Evolutionary conservation across 2,888 invertebrate species (phyloP), one percentile per base, ranked within the genome.

Genomic region (Petrolisthes manimaculis): DNA sequence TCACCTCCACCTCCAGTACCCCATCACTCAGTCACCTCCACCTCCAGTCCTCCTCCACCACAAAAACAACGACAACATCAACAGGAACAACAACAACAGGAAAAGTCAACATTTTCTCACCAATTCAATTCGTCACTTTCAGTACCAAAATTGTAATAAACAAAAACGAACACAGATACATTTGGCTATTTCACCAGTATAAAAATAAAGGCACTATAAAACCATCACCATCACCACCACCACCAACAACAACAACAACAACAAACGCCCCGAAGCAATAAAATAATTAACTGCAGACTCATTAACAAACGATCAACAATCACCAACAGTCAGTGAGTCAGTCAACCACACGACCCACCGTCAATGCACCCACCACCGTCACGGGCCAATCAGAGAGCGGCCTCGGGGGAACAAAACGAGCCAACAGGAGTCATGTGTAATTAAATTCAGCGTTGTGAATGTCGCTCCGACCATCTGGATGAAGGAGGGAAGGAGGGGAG

Each of bases 371-470:
- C 77, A 51, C 37, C 24, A 51, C 77, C 8, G 14, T n/a, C 74
- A n/a, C 77, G 8, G 8, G 9, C 8, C 77, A 51, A 51, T 9
- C 21, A 24, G 9, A n/a, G 9, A 21, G 74, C 24, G 21, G n/a
- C n/a, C 24, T 53, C 54, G 53, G 9, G 14, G 18, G 54, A n/a
- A 79, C 53, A 54, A 54, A 55, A n/a, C 18, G 55, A n/a, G 24
- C 37, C 24, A 80, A 21, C 61, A 24, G 21, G 21, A 56, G 80
- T 80, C 61, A 77, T 51, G 56, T 56, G n/a, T 80, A 80, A 80
- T 80, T 80, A 21, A 80, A 80, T 80, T 80, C 61, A 12, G 6
- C 61, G n/a, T 14, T 55, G 21, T 21, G 80, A 61, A 61, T 61
- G 56, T 56, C 80, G n/a, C 56, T 80, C 55, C 21, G 56, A 37